Conservation (phyloP, 2,797 vertebrate species). For the Odontamblyopus lacepedii region DNA sequence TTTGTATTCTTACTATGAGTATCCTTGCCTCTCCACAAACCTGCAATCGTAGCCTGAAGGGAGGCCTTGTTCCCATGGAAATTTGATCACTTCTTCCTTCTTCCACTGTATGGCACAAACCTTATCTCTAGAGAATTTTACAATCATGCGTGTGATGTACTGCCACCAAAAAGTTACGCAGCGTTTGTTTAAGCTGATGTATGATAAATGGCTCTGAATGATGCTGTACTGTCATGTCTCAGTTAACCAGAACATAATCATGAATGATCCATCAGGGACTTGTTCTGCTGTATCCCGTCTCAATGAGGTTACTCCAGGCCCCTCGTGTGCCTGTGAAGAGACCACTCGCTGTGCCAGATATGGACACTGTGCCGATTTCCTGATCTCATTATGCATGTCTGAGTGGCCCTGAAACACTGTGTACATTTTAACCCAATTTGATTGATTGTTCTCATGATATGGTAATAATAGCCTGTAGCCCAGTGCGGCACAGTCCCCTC, state of each 20-base stretch:
- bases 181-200: too few species aligned
- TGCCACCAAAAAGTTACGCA: too few species aligned
- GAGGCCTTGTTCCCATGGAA: too few species aligned
- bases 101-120: too few species aligned
- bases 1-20: too few species aligned
- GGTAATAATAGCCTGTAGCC: conserved; percentile 59
- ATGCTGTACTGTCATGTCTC: background rate
- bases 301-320: conserved; percentile 22
- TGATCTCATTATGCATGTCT: conserved; percentile 49
- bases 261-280: background rate
- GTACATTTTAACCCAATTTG: conserved; percentile 59
- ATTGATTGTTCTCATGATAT: conserved; percentile 62
- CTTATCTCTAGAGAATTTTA: too few species aligned
- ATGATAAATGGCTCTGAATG: background rate
- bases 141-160: too few species aligned
- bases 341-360: conserved; percentile 17
- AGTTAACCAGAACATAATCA: conserved; percentile 6
- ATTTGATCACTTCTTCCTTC: too few species aligned
- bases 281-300: conserved; percentile 18
- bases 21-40: too few species aligned
- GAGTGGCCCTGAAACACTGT: conserved; percentile 51
- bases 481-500: conserved; percentile 33
- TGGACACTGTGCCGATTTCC: conserved; percentile 21
- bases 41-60: too few species aligned
- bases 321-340: conserved; percentile 6